phyloP scores from a whole-genome alignment of 2,888 invertebrate genomes.

The Acanthacorydalis orientalis region DNA sequence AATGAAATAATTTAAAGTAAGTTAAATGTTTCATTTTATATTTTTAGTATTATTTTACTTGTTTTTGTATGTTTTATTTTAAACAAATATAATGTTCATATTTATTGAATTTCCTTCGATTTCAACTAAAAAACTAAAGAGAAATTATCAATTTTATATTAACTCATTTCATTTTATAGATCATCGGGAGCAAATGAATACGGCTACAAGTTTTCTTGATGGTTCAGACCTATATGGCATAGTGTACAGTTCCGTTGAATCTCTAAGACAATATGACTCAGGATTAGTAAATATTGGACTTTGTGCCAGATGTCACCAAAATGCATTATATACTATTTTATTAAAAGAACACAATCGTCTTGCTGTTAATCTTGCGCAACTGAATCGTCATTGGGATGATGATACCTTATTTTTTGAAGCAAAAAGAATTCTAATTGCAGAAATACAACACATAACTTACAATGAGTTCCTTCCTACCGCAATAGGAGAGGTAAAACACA shows the following conservation, averaged over 20 bases:
- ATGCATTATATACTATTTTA: slow-evolving; percentile 54
- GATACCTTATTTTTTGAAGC: slow-evolving; percentile 59
- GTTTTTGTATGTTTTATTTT: too few species aligned
- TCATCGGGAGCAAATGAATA: slow-evolving; percentile 68
- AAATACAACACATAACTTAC: slow-evolving; percentile 71
- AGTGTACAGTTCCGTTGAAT: slow-evolving; percentile 51
- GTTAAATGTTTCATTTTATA: too few species aligned
- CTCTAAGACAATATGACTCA: slow-evolving; percentile 48
- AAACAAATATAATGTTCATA: too few species aligned
- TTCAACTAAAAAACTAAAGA: too few species aligned
- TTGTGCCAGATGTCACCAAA: slow-evolving; percentile 48
- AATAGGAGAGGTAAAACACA: slow-evolving; percentile 42
- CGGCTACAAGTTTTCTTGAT: slow-evolving; percentile 68
- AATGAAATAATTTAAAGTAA: too few species aligned
- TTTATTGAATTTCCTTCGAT: too few species aligned
- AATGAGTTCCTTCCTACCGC: slow-evolving; percentile 69
- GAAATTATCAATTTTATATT: too few species aligned
- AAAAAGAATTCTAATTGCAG: slow-evolving; percentile 54
- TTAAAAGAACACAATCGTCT: slow-evolving; percentile 67
- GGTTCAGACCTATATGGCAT: slow-evolving; percentile 70
- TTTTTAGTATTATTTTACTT: too few species aligned
- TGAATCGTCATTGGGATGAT: slow-evolving; percentile 69
- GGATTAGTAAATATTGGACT: slow-evolving; percentile 51
- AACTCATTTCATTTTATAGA: slow-evolving; percentile 24
- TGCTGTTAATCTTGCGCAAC: slow-evolving; percentile 45